These are phyloP conservation scores for Dolomedes plantarius DNA, from an alignment of 2,888 invertebrate species.

Conservation along the genomic window DNA sequence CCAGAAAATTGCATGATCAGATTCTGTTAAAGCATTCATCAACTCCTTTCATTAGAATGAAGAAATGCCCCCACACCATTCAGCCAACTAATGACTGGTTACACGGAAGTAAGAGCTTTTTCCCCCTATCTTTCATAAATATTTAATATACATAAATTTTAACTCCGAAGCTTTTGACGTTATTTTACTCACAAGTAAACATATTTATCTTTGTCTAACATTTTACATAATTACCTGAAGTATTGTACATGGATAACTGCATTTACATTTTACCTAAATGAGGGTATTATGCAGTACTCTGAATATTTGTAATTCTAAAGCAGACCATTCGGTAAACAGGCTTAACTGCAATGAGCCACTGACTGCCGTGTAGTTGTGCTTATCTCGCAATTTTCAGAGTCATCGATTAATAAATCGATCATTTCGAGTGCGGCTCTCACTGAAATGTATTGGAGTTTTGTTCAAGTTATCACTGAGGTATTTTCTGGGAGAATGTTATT, in stretches of 20 bases:
- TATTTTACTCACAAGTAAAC: neutral
- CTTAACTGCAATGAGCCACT: neutral
- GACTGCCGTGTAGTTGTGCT: neutral
- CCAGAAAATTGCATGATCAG: no score
- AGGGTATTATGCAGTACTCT: neutral
- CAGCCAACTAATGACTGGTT: no score
- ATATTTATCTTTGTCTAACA: neutral
- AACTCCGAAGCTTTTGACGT: no score
- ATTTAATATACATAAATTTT: no score
- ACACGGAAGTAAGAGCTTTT: no score
- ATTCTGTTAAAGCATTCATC: no score
- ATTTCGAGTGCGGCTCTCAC: neutral
- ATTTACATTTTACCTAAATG: neutral
- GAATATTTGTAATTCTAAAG: neutral
- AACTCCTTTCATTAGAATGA: no score
- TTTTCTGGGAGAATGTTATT: no score
- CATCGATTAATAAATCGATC: neutral
- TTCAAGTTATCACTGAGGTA: no score
- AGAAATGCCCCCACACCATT: no score
- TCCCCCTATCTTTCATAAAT: no score
- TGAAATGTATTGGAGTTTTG: no score
- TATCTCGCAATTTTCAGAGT: neutral
- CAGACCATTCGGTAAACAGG: neutral
- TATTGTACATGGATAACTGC: neutral
- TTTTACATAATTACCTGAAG: neutral